Evolutionary conservation across 2,888 invertebrate species (phyloP).

Genomic region (Polylopha cassiicola): DNA sequence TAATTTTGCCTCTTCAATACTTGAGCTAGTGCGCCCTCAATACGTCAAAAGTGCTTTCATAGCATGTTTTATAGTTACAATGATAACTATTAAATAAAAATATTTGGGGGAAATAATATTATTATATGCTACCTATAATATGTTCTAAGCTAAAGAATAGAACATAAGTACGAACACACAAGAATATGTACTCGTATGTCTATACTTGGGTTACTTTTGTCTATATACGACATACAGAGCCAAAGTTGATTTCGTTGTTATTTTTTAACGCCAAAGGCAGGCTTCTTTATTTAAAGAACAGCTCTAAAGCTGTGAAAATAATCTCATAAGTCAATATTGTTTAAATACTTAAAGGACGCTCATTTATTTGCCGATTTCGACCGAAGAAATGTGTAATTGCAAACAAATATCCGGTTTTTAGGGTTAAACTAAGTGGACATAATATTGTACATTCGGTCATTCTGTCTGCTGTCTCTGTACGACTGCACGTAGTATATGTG

Average conservation of each 20-base stretch:
- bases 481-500: too few species aligned
- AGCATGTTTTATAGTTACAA: constrained; percentile 1
- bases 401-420: constrained; percentile 7
- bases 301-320: constrained; percentile 14
- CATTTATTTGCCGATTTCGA: constrained; percentile 10
- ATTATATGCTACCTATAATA: too few species aligned
- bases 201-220: too few species aligned
- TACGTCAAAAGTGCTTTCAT: constrained; percentile 37
- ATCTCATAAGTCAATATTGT: constrained; percentile 14
- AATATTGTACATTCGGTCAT: neutral
- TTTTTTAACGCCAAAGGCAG: constrained; percentile 3
- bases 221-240: too few species aligned
- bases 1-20: constrained; percentile 36
- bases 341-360: constrained; percentile 11
- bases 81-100: too few species aligned
- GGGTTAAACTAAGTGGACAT: constrained; percentile 5
- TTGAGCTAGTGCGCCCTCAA: constrained; percentile 30
- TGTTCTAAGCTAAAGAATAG: too few species aligned
- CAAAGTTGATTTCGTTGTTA: constrained; percentile 22
- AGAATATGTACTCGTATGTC: too few species aligned
- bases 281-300: constrained; percentile 17
- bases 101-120: too few species aligned
- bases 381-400: neutral
- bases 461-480: neutral
- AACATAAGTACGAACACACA: too few species aligned